These are phyloP conservation scores for Torymus aiolomorphi DNA, from an alignment of 2,888 invertebrate species.

Conservation along the genomic window DNA sequence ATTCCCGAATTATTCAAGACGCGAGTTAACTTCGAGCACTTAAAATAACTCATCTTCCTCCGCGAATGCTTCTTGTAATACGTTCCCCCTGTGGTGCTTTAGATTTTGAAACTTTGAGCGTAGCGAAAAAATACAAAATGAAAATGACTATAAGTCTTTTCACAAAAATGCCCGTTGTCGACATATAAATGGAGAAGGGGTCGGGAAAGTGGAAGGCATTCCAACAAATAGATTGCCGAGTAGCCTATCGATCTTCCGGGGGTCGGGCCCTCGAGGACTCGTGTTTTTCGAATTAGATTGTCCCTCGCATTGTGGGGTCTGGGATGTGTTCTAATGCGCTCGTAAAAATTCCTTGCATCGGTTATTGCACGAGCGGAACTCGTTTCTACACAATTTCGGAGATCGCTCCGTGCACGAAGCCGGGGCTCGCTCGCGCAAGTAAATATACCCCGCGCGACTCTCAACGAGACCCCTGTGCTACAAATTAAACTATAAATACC, in stretches of 20 bases:
- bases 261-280: not conserved
- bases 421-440: constrained; percentile 64
- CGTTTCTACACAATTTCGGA: constrained; percentile 58
- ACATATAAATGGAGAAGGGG: no score
- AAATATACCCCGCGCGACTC: constrained; percentile 71
- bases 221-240: constrained; percentile 30
- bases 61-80: constrained; percentile 12
- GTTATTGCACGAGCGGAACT: constrained; percentile 60
- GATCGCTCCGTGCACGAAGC: constrained; percentile 60
- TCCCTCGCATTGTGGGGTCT: constrained; percentile 2
- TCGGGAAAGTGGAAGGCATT: not conserved
- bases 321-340: constrained; percentile 50
- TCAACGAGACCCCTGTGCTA: constrained; percentile 70
- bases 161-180: no score
- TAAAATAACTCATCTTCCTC: constrained; percentile 36
- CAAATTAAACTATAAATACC: constrained; percentile 74
- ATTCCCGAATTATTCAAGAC: constrained; percentile 55
- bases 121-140: no score
- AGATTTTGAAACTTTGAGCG: no score
- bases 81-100: constrained; percentile 1
- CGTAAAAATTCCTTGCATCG: constrained; percentile 70
- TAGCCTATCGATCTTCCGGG: constrained; percentile 24
- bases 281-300: constrained; percentile 20
- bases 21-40: constrained; percentile 25
- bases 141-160: no score